Conservation (phyloP, 1,140 invertebrate species). For the Macrobrachium nipponense region DNA sequence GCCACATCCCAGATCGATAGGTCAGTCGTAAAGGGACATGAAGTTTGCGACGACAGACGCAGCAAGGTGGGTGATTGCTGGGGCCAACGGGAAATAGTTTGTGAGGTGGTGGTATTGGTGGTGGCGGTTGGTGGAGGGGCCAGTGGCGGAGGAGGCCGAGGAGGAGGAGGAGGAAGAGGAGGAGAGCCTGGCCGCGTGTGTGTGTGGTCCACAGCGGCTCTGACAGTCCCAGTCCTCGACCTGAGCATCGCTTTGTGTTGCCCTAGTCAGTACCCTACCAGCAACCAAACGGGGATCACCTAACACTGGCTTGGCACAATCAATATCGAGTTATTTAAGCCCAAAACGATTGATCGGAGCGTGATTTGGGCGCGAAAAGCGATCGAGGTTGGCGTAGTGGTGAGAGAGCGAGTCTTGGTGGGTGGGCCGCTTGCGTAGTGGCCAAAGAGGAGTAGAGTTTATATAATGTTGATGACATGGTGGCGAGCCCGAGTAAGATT, state of each 20-base stretch:
- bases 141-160: too few species aligned
- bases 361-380: neutral
- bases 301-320: slow-evolving; percentile 25
- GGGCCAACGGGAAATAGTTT: slow-evolving; percentile 30
- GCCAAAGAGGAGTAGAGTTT: slow-evolving; percentile 32
- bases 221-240: slow-evolving; percentile 48
- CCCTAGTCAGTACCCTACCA: slow-evolving; percentile 54
- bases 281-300: slow-evolving; percentile 41
- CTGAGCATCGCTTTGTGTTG: slow-evolving; percentile 54
- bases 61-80: slow-evolving; percentile 22
- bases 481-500: slow-evolving; percentile 20
- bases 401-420: slow-evolving; percentile 2
- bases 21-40: neutral
- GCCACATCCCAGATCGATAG: neutral
- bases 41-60: slow-evolving; percentile 14
- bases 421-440: slow-evolving; percentile 27
- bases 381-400: slow-evolving; percentile 3
- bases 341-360: slow-evolving; percentile 6
- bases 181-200: slow-evolving; percentile 22
- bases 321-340: slow-evolving; percentile 1
- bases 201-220: slow-evolving; percentile 45
- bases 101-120: neutral
- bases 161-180: too few species aligned
- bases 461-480: slow-evolving; percentile 49
- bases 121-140: too few species aligned